phyloP scores from a whole-genome alignment of 2,113 vertebrate genomes.

The Helogale parvula region DNA sequence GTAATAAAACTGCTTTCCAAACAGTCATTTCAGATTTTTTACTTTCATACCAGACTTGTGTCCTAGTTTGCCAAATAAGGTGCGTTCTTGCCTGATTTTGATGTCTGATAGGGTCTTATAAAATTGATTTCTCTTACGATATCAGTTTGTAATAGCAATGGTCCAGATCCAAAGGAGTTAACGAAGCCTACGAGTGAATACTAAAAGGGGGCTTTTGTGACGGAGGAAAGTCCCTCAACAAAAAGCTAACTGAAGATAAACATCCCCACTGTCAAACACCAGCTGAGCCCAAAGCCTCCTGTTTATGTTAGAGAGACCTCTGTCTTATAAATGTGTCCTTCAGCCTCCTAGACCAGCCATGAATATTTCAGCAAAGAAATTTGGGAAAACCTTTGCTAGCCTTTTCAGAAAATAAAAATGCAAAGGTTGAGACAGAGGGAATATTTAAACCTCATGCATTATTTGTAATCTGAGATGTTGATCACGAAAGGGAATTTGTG shows the following conservation, averaged over 20 bases:
- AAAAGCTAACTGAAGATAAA: conserved; percentile 83
- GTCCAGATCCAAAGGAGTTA: conserved; percentile 75
- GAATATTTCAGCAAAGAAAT: conserved; percentile 83
- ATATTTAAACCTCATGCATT: conserved; percentile 69
- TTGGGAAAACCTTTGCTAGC: conserved; percentile 62
- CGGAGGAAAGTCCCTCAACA: conserved; percentile 78
- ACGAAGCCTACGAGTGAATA: conserved; percentile 78
- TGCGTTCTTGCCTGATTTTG: conserved; percentile 24
- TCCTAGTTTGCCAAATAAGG: conserved; percentile 44
- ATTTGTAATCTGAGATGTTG: conserved; percentile 77
- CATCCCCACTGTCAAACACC: conserved; percentile 82
- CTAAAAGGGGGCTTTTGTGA: conserved; percentile 81
- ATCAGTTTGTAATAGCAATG: conserved; percentile 68
- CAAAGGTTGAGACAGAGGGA: conserved; percentile 19
- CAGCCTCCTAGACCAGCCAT: conserved; percentile 60
- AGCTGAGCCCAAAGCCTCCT: conserved; percentile 79
- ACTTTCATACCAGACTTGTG: conserved; percentile 4
- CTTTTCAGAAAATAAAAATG: conserved; percentile 63
- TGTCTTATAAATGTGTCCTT: conserved; percentile 79
- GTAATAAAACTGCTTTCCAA: conserved; percentile 31
- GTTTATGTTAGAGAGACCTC: conserved; percentile 79
- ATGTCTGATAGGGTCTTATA: conserved; percentile 29
- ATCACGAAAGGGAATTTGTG: conserved; percentile 78
- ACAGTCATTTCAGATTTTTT: conserved; percentile 44
- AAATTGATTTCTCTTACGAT: conserved; percentile 59